A percentile compares a stretch with the other conserved stretches of the same genome.
Evolutionary conservation across 2,113 vertebrate genomes (phyloP).

Genomic region (Capreolus pygargus): DNA sequence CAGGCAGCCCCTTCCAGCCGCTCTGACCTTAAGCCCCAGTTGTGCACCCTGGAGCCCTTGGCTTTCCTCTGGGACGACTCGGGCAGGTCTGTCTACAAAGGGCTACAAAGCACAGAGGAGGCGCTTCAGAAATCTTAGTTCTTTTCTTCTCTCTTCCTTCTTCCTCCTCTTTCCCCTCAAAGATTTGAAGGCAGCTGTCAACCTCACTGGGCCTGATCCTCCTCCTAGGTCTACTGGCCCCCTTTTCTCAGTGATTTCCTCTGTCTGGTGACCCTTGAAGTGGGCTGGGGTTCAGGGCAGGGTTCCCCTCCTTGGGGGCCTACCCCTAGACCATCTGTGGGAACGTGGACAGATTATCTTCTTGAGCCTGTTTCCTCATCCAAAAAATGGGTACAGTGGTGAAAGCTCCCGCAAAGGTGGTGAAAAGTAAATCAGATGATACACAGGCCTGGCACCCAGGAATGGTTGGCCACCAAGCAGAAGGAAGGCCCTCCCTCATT

Average conservation of each 20-base stretch:
- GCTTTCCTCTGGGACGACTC: not conserved
- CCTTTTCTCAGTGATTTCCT: not conserved
- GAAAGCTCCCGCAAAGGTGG: not conserved
- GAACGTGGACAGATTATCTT: not conserved
- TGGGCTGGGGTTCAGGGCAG: not conserved
- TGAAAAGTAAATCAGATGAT: not conserved
- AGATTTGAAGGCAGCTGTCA: not conserved
- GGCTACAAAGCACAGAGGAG: not conserved
- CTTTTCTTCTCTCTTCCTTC: not conserved
- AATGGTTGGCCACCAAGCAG: not conserved
- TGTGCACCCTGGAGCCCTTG: not conserved
- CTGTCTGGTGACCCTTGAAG: not conserved
- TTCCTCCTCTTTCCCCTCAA: not conserved
- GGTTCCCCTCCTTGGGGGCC: not conserved
- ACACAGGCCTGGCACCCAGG: not conserved
- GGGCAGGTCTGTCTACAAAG: not conserved
- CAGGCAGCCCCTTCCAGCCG: not conserved
- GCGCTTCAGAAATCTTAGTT: not conserved
- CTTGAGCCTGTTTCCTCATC: not conserved
- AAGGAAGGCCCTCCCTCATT: not conserved
- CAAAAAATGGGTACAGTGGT: not conserved
- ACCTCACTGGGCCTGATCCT: no score
- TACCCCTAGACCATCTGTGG: not conserved
- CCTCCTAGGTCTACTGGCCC: not conserved
- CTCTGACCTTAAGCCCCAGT: not conserved